Evolutionary conservation across 2,888 invertebrate genomes (phyloP).

Genomic region (Oeneis ivallda): DNA sequence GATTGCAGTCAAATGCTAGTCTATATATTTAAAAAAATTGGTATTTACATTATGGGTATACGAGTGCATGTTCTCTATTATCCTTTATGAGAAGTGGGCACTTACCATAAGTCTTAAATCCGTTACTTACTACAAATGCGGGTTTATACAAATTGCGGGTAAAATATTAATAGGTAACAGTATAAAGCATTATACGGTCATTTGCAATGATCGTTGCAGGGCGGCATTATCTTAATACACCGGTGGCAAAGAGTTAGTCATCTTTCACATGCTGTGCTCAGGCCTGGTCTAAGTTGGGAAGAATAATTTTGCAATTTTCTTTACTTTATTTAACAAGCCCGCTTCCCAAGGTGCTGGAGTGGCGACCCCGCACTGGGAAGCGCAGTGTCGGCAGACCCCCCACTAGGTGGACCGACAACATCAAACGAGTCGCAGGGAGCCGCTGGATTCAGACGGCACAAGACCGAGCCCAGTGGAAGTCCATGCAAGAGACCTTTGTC

Average conservation of each 20-base stretch:
- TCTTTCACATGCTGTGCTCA: constrained; percentile 14
- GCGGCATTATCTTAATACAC: constrained; percentile 31
- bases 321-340: too few species aligned
- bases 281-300: constrained; percentile 22
- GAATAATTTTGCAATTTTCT: neutral
- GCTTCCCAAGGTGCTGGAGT: too few species aligned
- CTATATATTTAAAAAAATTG: too few species aligned
- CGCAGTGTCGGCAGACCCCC: too few species aligned
- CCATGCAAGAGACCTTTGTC: too few species aligned
- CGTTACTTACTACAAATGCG: neutral
- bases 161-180: constrained; percentile 15
- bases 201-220: constrained; percentile 27
- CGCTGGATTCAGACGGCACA: too few species aligned
- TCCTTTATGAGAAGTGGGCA: neutral
- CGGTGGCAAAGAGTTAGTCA: constrained; percentile 24
- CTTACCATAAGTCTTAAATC: neutral
- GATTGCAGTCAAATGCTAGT: too few species aligned
- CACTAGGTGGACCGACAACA: too few species aligned
- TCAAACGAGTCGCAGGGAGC: too few species aligned
- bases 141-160: constrained; percentile 15
- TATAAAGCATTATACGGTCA: constrained; percentile 18
- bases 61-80: neutral
- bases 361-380: too few species aligned
- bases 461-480: too few species aligned
- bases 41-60: neutral